Evolutionary conservation across 2,888 invertebrate genomes (phyloP), one percentile per base, ranked within the genome.

Genomic region (Prosopocoilus inquinatus): DNA sequence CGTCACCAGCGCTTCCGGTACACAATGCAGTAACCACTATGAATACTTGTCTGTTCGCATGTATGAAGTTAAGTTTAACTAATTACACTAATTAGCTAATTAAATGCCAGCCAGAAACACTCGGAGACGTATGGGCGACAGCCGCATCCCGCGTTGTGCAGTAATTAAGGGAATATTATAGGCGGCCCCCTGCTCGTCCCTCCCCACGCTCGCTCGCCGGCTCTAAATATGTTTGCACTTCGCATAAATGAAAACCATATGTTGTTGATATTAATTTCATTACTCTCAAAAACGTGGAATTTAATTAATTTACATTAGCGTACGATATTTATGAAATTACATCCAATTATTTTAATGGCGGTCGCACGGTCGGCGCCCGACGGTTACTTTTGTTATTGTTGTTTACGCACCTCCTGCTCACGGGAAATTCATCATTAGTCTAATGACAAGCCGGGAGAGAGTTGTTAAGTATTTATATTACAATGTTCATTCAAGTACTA

Each of bases 11-110:
- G 53, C 44, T 48, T 57, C 56, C 41, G 35, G 35, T 51, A 52
- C 49, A 58, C 56, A 55, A 58, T 57, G 58, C 50, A 51, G 58
- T 50, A 58, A 65, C 63, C 62, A 55, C 59, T 52, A 55, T 59
- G 63, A 64, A 64, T 65, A 64, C 65, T 64, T 63, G 61, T 55
- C 59, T 62, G 64, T 64, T 64, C 59, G 59, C 62, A 61, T 67
- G 65, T 66, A 68, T 68, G 64, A 66, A 71, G 68, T 66, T 65
- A 65, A 66, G 62, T 70, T 71, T 70, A 70, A 68, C 69, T 74
- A 75, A 75, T 74, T 74, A 73, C 69, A 64, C 71, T 74, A 74
- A 74, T 75, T 74, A 74, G 72, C 72, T 74, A 75, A 74, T 74
- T 74, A 74, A 74, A 73, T 73, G 73, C 70, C 66, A 67, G 67